phyloP scores from a whole-genome alignment of 2,797 vertebrate genomes.

The Xenops minutus region DNA sequence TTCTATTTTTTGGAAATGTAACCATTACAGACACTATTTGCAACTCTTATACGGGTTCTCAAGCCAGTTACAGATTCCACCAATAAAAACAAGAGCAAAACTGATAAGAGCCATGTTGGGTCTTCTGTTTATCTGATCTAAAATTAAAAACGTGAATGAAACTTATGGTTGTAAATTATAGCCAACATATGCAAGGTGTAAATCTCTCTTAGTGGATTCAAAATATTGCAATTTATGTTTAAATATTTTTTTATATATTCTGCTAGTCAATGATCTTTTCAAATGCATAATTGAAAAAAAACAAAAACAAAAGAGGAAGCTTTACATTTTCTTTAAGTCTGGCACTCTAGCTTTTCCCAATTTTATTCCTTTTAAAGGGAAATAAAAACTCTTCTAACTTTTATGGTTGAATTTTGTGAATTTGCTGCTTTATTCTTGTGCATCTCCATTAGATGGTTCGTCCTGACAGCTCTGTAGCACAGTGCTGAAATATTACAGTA shows the following conservation, averaged over 20 bases:
- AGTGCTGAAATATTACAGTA: constrained; percentile 54
- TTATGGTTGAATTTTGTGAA: background rate
- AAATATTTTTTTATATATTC: background rate
- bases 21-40: background rate
- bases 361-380: constrained; percentile 2
- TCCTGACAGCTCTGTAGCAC: constrained; percentile 19
- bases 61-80: background rate
- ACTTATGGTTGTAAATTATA: background rate
- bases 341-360: background rate
- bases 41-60: background rate
- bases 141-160: background rate
- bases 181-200: background rate
- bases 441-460: background rate
- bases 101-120: background rate
- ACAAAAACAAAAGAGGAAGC: background rate
- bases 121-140: background rate
- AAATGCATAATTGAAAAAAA: background rate
- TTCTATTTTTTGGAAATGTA: background rate
- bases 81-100: background rate
- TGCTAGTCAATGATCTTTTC: background rate
- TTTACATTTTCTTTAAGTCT: background rate
- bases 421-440: background rate
- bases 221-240: background rate
- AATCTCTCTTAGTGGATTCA: background rate
- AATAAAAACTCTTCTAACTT: background rate